A percentile compares a stretch with the other conserved stretches of the same genome.
Conservation (phyloP, 2,797 vertebrate species). For the Pristis pectinata region DNA sequence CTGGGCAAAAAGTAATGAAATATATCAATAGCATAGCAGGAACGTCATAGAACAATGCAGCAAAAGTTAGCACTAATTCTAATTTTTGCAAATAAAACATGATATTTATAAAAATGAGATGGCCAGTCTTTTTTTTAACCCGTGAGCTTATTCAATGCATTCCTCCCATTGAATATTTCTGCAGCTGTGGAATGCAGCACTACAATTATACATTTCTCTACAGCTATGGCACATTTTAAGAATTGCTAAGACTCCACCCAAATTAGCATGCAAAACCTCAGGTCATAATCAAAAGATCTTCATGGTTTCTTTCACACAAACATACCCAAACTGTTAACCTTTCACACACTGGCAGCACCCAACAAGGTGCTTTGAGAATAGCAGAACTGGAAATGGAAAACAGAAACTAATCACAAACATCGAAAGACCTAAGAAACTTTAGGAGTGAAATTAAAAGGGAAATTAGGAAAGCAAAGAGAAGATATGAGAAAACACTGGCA, state of each 20-base stretch:
- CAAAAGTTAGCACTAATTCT: not conserved
- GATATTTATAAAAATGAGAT: not conserved
- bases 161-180: constrained; percentile 8
- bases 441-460: too few species aligned
- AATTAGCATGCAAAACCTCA: not conserved
- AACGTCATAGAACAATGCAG: not conserved
- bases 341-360: not conserved
- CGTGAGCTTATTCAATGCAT: not conserved
- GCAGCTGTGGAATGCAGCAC: constrained; percentile 18
- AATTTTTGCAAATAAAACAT: not conserved
- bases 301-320: not conserved
- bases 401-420: too few species aligned
- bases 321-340: not conserved
- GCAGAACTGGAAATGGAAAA: not conserved
- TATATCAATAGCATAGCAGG: not conserved
- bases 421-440: too few species aligned
- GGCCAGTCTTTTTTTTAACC: not conserved
- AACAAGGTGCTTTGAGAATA: not conserved
- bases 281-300: not conserved
- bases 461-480: too few species aligned
- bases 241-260: not conserved
- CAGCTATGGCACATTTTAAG: not conserved
- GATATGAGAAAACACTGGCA: too few species aligned
- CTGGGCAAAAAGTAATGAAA: not conserved
- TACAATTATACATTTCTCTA: not conserved